phyloP scores from a whole-genome alignment of 2,888 invertebrate species.

The Clanis bilineata region DNA sequence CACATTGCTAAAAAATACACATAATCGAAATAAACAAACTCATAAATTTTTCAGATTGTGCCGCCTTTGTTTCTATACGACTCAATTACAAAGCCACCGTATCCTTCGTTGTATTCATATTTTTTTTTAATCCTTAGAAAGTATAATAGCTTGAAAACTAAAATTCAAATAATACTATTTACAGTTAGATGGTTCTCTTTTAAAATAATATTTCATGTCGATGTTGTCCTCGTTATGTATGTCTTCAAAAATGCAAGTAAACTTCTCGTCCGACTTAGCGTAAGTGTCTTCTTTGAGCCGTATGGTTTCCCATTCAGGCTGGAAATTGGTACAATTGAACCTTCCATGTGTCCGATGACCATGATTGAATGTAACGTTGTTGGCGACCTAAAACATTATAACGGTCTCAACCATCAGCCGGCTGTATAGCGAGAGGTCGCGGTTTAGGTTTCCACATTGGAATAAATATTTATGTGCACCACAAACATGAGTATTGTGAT shows the following conservation, averaged over 20 bases:
- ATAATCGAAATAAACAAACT: too few species aligned
- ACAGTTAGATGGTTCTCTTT: constrained; percentile 30
- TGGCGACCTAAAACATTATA: constrained; percentile 40
- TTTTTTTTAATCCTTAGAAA: too few species aligned
- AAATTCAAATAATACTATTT: constrained; percentile 24
- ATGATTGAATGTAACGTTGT: constrained; percentile 43
- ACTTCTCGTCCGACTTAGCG: constrained; percentile 49
- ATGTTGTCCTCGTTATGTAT: constrained; percentile 51
- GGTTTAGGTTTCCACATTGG: too few species aligned
- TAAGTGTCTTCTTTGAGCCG: constrained; percentile 45
- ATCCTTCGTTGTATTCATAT: too few species aligned
- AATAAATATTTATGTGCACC: too few species aligned
- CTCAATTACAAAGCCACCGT: too few species aligned
- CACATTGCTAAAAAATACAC: too few species aligned
- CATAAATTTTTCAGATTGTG: too few species aligned
- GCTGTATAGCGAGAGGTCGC: too few species aligned
- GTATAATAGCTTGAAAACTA: neutral
- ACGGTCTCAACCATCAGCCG: too few species aligned
- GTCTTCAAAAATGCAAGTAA: constrained; percentile 38
- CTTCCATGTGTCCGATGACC: constrained; percentile 40
- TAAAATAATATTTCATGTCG: constrained; percentile 47
- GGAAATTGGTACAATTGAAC: constrained; percentile 49
- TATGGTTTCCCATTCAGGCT: constrained; percentile 65
- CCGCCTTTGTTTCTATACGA: too few species aligned
- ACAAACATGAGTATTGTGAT: too few species aligned